Percentiles rank a stretch among this genome's conserved stretches.
phyloP scores from a whole-genome alignment of 2,888 invertebrate species.

The Drosophila diplacantha region DNA sequence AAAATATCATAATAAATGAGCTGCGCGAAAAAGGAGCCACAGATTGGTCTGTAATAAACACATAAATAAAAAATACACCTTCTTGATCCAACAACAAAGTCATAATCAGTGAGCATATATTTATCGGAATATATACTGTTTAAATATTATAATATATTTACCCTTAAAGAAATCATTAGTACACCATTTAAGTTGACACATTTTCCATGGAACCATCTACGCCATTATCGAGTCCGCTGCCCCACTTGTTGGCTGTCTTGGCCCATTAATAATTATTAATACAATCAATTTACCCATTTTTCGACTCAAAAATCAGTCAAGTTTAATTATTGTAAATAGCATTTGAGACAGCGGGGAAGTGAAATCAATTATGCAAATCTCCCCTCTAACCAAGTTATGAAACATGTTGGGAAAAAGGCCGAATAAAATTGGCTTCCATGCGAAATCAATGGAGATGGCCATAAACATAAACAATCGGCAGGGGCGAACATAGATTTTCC shows the following conservation, averaged over 20 bases:
- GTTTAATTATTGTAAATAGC: constrained; percentile 50
- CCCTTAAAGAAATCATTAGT: neutral
- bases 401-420: constrained; percentile 20
- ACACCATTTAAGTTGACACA: too few species aligned
- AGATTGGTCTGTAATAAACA: neutral
- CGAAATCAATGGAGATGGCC: constrained; percentile 51
- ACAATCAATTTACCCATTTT: constrained; percentile 39
- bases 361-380: constrained; percentile 36
- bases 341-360: constrained; percentile 20
- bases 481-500: constrained; percentile 62
- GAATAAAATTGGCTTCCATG: constrained; percentile 29
- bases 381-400: constrained; percentile 29
- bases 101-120: too few species aligned
- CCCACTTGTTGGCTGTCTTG: constrained; percentile 11
- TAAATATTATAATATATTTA: neutral
- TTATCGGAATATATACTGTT: neutral
- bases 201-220: neutral
- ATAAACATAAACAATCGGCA: constrained; percentile 58
- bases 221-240: neutral
- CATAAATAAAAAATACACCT: neutral
- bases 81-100: too few species aligned
- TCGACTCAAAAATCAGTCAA: constrained; percentile 29
- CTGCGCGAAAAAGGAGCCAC: neutral
- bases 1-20: constrained; percentile 38
- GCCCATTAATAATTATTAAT: constrained; percentile 39